Base-by-base conservation (phyloP, 2,888 invertebrate genomes). In the Danaus chrysippus region DNA sequence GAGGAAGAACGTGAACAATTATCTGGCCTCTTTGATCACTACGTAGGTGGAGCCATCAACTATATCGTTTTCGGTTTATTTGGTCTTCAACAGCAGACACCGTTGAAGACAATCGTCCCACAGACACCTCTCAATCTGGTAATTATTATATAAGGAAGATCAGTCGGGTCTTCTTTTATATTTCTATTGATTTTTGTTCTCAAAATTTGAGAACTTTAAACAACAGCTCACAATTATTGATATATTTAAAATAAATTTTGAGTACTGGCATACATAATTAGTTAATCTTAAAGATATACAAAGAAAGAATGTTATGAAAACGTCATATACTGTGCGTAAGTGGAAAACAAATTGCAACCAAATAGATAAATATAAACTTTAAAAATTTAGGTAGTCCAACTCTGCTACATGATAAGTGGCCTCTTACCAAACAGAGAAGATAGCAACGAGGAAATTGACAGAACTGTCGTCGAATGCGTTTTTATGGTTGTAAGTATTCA, bases 41-140 rank as follows among this genome's bases (percentile, higher is more conserved):
- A 96, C 78, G 93, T 97, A 9, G 92, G 93, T 0, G 92, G 93
- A 11, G 92, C 94, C 12, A 92, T 98, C 64, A 93, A 93, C 70
- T 93, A 93, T 83, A 95, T 95, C 69, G 89, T 93, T 64, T 95
- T 96, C 67, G 96, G 95, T 11, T 76, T 95, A 70, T 91, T 94
- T 60, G 96, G 96, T 5, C 92, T 94, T 68, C 93, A 94, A 68
- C 94, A 94, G 75, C 93, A 94, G 58, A 85, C 92, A 56, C 96
- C 96, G 10, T 86, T 98, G 58, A 95, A 94, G 83, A 94, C 94
- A 34, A 96, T 98, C 54, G 94, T 98, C 42, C 94, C 95, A 12
- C 96, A 96, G 81, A 97, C 97, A 0, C 94, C 94, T 54, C 90
- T 98, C 0, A 98, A 98, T 82, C 93, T 98, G 95, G 95, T 95